Base-by-base conservation (phyloP, 1,140 invertebrate genomes). In the Bemisia tabaci region DNA sequence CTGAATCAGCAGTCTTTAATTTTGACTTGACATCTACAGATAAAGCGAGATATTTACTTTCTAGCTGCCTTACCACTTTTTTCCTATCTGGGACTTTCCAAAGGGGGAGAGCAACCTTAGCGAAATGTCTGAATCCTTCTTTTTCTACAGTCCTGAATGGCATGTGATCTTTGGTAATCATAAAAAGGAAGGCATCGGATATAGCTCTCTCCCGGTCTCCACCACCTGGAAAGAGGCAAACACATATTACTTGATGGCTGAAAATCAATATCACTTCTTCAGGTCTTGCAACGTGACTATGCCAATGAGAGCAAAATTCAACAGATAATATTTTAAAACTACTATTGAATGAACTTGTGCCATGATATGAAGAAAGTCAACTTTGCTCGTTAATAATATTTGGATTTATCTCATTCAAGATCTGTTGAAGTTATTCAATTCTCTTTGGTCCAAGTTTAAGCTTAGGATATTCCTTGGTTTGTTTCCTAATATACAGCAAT, bases 131-230 rank as follows among this genome's bases (percentile, higher is more conserved):
- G 65, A 79, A 79, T 12, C 75, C 74, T 65, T 76, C 72, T 69
- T 75, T 75, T 72, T 79, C 72, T 64, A 77, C 73, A 12, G 74
- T 72, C 60, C 67, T 69, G 62, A 78, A 74, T 39, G 75, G 73
- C 66, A 75, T 70, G 72, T 74, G 59, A 67, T 77, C 75, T 71
- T 73, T 76, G 64, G 73, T 75, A 12, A 77, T 73, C 73, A 79
- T 76, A 60, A 68, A 70, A n/a, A 70, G 26, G 39, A 70, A 65
- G 26, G 67, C 69, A 65, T 68, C 63, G 22, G 63, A 68, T 33
- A 70, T 66, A 17, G 33, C 33, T 17, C 5, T 48, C 17, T 48
- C 33, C 33, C 33, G 33, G 17, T 48, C 33, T 9, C 33, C 33
- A 48, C 33, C 33, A 48, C 33, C 33, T 48, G 33, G 5, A 48